Evolutionary conservation across 2,797 vertebrate genomes (phyloP).

Genomic region (Fundulus diaphanus): DNA sequence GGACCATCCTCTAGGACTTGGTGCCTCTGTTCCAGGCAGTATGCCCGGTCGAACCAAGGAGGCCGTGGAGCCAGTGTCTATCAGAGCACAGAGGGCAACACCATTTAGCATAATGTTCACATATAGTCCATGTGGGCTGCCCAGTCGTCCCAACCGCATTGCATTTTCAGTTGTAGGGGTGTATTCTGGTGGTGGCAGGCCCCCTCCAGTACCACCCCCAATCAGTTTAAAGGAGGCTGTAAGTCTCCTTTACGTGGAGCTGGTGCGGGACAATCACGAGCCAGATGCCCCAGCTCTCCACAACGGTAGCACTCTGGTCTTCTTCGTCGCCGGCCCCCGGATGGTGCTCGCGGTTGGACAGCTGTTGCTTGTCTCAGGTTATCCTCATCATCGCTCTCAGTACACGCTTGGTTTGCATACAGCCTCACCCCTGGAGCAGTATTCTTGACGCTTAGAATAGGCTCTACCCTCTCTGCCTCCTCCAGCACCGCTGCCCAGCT

Average conservation of each 20-base stretch:
- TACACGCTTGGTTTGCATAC: background rate
- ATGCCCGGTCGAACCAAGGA: background rate
- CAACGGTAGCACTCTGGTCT: background rate
- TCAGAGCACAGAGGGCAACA: background rate
- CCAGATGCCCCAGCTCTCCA: conserved; percentile 1
- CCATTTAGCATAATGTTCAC: background rate
- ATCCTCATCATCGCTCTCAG: background rate
- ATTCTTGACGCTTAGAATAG: background rate
- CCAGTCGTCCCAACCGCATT: background rate
- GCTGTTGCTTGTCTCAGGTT: background rate
- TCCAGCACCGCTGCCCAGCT: background rate
- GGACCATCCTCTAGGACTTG: background rate
- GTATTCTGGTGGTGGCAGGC: background rate
- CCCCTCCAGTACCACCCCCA: background rate
- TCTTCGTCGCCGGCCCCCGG: background rate
- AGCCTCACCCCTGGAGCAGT: background rate
- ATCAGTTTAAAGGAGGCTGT: background rate
- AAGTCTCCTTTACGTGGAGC: background rate
- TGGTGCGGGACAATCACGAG: background rate
- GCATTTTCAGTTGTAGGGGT: background rate
- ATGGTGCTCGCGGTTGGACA: background rate
- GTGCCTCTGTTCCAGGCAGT: background rate
- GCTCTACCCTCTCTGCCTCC: background rate
- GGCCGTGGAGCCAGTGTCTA: background rate
- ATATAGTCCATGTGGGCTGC: background rate